phyloP scores from a whole-genome alignment of 30 jellyfish, hydroid and myxozoan genomes.

The Haliclystus octoradiatus region DNA sequence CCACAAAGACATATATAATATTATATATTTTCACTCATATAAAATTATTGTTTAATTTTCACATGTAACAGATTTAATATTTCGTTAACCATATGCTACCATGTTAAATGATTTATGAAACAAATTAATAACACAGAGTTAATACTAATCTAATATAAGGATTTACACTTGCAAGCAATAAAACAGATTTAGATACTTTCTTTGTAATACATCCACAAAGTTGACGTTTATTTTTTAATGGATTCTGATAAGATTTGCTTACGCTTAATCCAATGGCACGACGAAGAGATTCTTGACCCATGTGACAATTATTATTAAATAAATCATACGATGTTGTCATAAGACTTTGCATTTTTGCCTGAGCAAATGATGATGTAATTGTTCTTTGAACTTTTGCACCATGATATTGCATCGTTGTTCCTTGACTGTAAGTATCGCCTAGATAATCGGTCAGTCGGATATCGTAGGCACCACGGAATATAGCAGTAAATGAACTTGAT shows the following conservation, averaged over 20 bases:
- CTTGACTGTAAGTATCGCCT: background rate
- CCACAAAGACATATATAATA: too few relatives aligned
- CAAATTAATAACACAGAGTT: background rate
- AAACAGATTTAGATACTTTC: background rate
- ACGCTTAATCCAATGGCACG: conserved; percentile 9
- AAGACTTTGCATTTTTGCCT: background rate
- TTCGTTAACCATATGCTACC: too few relatives aligned
- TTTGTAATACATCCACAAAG: background rate
- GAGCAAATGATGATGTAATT: background rate
- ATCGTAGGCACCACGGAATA: background rate
- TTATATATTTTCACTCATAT: too few relatives aligned
- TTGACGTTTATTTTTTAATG: background rate
- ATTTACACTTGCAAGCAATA: background rate
- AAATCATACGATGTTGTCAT: conserved; percentile 2
- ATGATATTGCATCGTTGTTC: background rate
- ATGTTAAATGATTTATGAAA: too few relatives aligned
- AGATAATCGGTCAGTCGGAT: background rate
- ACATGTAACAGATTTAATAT: too few relatives aligned
- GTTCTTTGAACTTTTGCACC: background rate
- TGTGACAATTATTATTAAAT: conserved; percentile 3
- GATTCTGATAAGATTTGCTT: background rate
- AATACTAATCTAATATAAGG: background rate
- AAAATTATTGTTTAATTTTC: too few relatives aligned
- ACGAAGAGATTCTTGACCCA: conserved; percentile 5
- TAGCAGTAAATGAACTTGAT: background rate